A percentile compares a stretch with the other conserved stretches of the same genome.
These are phyloP conservation scores for Cheilosia grossa DNA, from an alignment of 2,888 invertebrate species.

Conservation along the genomic window DNA sequence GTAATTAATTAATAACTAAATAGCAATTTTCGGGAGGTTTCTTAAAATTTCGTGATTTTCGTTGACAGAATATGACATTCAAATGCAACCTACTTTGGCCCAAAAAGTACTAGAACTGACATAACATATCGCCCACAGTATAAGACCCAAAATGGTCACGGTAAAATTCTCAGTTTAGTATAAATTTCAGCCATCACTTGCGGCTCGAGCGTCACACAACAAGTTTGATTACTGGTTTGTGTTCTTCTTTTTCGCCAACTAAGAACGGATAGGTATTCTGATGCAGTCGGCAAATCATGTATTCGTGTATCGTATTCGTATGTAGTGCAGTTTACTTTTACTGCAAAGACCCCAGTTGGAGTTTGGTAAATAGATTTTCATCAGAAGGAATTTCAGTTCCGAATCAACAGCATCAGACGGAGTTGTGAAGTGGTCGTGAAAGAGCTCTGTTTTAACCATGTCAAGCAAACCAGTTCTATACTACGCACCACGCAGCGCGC, in stretches of 20 bases:
- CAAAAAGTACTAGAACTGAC: too few relatives aligned
- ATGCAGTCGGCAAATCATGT: background rate
- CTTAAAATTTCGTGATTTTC: too few relatives aligned
- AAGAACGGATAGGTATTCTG: background rate
- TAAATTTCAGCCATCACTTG: background rate
- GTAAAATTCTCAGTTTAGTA: background rate
- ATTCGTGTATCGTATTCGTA: too few relatives aligned
- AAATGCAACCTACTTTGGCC: too few relatives aligned
- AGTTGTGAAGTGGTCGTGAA: background rate
- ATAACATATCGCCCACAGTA: too few relatives aligned
- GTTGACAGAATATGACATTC: too few relatives aligned
- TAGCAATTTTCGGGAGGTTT: too few relatives aligned
- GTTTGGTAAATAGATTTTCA: background rate
- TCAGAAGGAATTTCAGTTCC: background rate
- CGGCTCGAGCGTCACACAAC: background rate
- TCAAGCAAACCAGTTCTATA: conserved; percentile 84
- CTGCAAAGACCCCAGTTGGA: background rate
- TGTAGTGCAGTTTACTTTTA: too few relatives aligned
- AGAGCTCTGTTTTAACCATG: conserved; percentile 71
- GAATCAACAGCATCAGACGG: background rate
- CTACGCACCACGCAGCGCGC: conserved; percentile 86
- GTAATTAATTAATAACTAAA: too few relatives aligned
- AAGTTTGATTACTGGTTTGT: background rate
- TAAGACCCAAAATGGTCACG: too few relatives aligned
- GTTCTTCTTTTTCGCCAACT: background rate